These are phyloP conservation scores for Schizothorax lantsangensis DNA, from an alignment of 2,797 vertebrate genomes.

Conservation along the genomic window DNA sequence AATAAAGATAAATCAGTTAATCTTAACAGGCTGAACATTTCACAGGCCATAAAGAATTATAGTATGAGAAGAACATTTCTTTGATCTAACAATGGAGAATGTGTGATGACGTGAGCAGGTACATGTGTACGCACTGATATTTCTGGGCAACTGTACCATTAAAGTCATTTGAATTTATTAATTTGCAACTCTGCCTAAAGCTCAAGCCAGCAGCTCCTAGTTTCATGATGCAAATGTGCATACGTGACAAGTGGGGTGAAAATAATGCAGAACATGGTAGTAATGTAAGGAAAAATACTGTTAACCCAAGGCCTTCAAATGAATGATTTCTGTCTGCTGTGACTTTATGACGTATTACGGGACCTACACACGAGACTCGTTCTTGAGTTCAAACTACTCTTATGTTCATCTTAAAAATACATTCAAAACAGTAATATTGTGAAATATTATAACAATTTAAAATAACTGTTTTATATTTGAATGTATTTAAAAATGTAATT, in stretches of 20 bases:
- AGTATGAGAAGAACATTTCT: background rate
- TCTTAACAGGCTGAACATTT: conserved; percentile 7
- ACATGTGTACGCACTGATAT: background rate
- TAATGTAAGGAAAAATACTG: background rate
- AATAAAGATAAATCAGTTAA: conserved; percentile 20
- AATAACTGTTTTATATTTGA: background rate
- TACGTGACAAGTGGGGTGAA: background rate
- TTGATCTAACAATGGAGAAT: background rate
- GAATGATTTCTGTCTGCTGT: conserved; percentile 24
- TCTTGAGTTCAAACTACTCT: background rate
- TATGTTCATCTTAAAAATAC: background rate
- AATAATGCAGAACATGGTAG: background rate
- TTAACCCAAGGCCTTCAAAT: conserved; percentile 16
- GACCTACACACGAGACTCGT: background rate
- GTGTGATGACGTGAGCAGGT: background rate
- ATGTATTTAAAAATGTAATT: background rate
- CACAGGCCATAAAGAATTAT: conserved; percentile 30
- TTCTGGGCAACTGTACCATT: background rate
- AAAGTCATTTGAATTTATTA: background rate
- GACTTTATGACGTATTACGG: background rate
- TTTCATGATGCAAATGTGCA: background rate
- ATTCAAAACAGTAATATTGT: background rate
- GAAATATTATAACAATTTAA: background rate
- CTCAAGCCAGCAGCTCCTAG: background rate
- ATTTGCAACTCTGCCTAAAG: conserved; percentile 24